Conservation (phyloP, 1,140 invertebrate genomes). For the Brachionus angularis region DNA sequence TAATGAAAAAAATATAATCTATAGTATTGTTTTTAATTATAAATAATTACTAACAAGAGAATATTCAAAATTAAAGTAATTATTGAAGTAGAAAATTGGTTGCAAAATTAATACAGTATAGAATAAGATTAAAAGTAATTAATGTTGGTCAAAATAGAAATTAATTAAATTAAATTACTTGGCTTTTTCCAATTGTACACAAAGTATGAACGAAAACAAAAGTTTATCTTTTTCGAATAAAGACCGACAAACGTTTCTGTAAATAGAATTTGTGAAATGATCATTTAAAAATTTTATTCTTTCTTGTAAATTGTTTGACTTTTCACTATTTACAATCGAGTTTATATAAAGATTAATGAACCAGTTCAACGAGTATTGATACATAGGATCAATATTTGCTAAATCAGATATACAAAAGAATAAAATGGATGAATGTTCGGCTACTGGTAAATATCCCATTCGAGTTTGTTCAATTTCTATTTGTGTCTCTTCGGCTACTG, state of each 20-base stretch:
- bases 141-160: too few species aligned
- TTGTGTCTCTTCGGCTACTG: slow-evolving; percentile 73
- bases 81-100: too few species aligned
- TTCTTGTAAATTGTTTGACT: slow-evolving; percentile 70
- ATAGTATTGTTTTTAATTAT: too few species aligned
- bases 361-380: slow-evolving; percentile 93
- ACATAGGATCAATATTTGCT: slow-evolving; percentile 65
- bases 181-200: slow-evolving; percentile 47
- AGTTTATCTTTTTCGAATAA: slow-evolving; percentile 86
- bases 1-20: too few species aligned
- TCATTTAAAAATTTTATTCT: slow-evolving; percentile 70
- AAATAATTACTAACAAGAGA: too few species aligned
- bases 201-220: slow-evolving; percentile 45
- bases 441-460: slow-evolving; percentile 51
- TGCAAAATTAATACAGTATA: too few species aligned
- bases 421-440: slow-evolving; percentile 37
- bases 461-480: slow-evolving; percentile 64
- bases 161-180: slow-evolving; percentile 44
- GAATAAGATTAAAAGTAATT: too few species aligned
- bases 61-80: too few species aligned
- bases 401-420: slow-evolving; percentile 43
- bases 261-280: slow-evolving; percentile 84
- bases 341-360: slow-evolving; percentile 69
- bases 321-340: slow-evolving; percentile 85
- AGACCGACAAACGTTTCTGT: slow-evolving; percentile 84